phyloP scores from a whole-genome alignment of 2,797 vertebrate genomes.

The Coccyzus lansbergi region DNA sequence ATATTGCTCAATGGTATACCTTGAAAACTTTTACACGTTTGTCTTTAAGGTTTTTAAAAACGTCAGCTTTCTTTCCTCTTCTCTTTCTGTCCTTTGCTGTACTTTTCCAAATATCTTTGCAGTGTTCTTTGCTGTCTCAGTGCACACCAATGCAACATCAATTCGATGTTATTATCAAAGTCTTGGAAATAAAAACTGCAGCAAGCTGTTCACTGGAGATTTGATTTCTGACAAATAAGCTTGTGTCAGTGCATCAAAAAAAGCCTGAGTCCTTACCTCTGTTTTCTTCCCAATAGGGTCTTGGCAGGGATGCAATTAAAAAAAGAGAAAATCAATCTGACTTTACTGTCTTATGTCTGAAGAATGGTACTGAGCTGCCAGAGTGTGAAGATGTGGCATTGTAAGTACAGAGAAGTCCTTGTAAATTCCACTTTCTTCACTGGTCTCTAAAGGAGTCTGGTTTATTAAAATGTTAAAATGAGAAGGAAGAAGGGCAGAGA shows the following conservation, averaged over 20 bases:
- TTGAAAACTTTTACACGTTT: neutral
- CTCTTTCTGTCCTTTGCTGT: neutral
- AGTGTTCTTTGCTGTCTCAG: constrained; percentile 41
- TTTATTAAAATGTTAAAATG: constrained; percentile 43
- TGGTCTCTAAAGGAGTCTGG: constrained; percentile 9
- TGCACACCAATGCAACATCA: constrained; percentile 42
- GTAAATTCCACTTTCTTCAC: neutral
- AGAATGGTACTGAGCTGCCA: constrained; percentile 11
- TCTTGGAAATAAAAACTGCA: constrained; percentile 47
- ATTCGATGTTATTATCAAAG: constrained; percentile 64
- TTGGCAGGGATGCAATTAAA: constrained; percentile 58
- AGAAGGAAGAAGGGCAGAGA: neutral
- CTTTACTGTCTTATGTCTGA: constrained; percentile 54
- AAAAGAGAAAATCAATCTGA: constrained; percentile 59
- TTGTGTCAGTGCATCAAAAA: constrained; percentile 34
- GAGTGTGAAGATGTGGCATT: neutral
- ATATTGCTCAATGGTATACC: neutral
- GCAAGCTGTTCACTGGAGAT: constrained; percentile 50
- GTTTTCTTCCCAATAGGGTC: constrained; percentile 17
- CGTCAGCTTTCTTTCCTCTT: neutral
- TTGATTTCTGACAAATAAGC: constrained; percentile 66
- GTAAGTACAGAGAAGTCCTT: constrained; percentile 13
- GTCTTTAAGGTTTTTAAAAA: constrained; percentile 26
- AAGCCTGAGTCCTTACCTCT: constrained; percentile 14
- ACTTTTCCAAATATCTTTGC: constrained; percentile 32